Conservation (phyloP, 2,888 invertebrate species). For the Drosophila maculinotata region DNA sequence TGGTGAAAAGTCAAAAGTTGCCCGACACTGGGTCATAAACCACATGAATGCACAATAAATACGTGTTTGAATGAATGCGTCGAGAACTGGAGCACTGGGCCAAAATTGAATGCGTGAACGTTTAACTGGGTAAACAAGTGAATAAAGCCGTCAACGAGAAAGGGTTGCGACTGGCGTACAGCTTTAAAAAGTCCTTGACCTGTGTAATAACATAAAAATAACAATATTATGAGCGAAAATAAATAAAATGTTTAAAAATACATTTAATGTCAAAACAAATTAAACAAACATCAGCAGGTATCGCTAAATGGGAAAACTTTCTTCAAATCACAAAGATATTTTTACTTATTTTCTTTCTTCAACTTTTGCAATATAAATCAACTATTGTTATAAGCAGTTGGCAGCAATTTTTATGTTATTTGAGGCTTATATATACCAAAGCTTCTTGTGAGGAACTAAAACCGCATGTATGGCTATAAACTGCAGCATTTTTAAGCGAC, state of each 20-base stretch:
- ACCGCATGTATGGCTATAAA: background rate
- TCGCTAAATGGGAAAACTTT: too few species aligned
- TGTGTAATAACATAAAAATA: slow-evolving; percentile 22
- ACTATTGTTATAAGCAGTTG: too few species aligned
- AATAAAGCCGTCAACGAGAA: slow-evolving; percentile 22
- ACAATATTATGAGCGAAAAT: background rate
- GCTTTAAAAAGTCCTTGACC: slow-evolving; percentile 40
- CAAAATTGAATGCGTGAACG: slow-evolving; percentile 54
- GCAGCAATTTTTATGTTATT: too few species aligned
- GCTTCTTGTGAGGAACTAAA: background rate
- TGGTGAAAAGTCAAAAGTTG: slow-evolving; percentile 38
- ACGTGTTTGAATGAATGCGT: slow-evolving; percentile 62
- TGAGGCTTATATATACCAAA: too few species aligned
- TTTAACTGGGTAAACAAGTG: slow-evolving; percentile 59
- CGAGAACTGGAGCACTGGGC: slow-evolving; percentile 17
- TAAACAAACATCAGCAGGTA: too few species aligned
- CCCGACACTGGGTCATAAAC: slow-evolving; percentile 55
- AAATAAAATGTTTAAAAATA: background rate
- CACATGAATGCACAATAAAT: slow-evolving; percentile 65
- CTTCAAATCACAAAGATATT: too few species aligned
- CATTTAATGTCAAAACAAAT: background rate
- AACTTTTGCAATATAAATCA: too few species aligned
- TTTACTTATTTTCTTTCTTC: too few species aligned
- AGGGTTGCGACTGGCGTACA: slow-evolving; percentile 6
- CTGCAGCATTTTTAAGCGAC: background rate